Evolutionary conservation across 2,113 vertebrate species (phyloP), one percentile per base, ranked within the genome.

Genomic region (Dromiciops gliroides): DNA sequence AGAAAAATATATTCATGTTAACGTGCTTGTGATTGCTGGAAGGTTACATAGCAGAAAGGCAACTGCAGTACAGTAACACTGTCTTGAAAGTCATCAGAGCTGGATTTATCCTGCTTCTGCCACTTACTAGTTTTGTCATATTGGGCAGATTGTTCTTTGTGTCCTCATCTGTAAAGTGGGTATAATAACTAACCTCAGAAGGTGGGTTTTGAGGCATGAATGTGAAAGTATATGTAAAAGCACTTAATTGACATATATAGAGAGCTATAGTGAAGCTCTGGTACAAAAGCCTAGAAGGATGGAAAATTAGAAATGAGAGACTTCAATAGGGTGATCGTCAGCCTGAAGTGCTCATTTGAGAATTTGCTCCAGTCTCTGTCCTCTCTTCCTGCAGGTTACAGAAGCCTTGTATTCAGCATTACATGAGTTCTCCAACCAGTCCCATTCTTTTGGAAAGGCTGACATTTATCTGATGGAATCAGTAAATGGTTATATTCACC

Each of bases 401-500:
- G 56, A 37, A 67, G 56, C 31, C 25, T 67, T 37, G 28, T 28
- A 60, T 67, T 31, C 28, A 31, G 11, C 31, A 3, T 67, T 67
- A 75, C 19, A 23, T 83, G 67, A 83, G 37, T 83, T 44, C 67
- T 83, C 67, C 67, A 83, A 83, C 93, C 83, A 28, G 11, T 96
- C 12, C 91, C 52, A 89, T 95, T 95, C 19, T 95, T 83, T 83
- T 83, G 94, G 52, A 93, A 91, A 90, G 0, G 23, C 44, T 91
- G 22, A 50, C 91, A 48, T 91, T 94, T 94, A 14, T 92, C 60
- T 94, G 67, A 93, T 83, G n/a, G n/a, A 96, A 93, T 49, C 93
- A 10, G 19, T 92, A 94, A 37, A 23, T 91, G 48, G 37, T 37
- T 3, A 31, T 90, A 26, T 89, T 89, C 16, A 44, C 67, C 92